Base-by-base conservation (phyloP, 1,140 invertebrate species). In the Cotesia vestalis region DNA sequence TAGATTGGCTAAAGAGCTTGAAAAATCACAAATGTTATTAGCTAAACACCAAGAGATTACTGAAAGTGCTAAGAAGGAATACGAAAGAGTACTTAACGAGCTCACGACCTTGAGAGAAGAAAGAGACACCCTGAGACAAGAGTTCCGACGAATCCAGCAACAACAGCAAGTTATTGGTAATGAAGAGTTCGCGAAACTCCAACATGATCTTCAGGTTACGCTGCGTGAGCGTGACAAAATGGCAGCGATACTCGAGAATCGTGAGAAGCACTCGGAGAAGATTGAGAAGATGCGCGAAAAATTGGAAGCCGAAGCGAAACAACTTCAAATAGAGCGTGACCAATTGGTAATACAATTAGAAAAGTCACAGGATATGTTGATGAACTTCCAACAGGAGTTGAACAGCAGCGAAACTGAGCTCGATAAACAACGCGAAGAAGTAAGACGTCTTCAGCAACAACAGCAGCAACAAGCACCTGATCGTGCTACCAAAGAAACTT, bases 341-440 rank as follows among this genome's bases (percentile, higher is more conserved):
- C 94, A 96, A 83, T 84, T 96, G 69, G 94, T 96, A 0, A 91
- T 93, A 63, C 95, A 96, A 82, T 81, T 97, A 78, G 95, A 97
- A 83, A 96, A 97, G 84, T 95, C 94, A 4, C 95, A 96, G 83
- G 95, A 96, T 78, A 96, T 97, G 90, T 84, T 97, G 53, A 92
- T 96, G 84, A 95, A 95, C 84, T 96, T 96, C 92, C 95, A 96
- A 83, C 92, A 95, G 79, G 94, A 96, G 80, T 80, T 96, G 66
- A 94, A 94, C 78, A 90, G 92, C 69, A 92, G 92, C 73, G 94
- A 96, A 85, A 89, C 90, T 35, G 94, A 95, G 81, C 83, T 95
- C 36, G 92, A 96, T 78, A 91, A 92, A 79, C 92, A 94, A 75
- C 90, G 91, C 66, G 92, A 94, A 72, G 94, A 95, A 85, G 93